phyloP scores from a whole-genome alignment of 1,140 invertebrate species.

The Diploscapter pachys region DNA sequence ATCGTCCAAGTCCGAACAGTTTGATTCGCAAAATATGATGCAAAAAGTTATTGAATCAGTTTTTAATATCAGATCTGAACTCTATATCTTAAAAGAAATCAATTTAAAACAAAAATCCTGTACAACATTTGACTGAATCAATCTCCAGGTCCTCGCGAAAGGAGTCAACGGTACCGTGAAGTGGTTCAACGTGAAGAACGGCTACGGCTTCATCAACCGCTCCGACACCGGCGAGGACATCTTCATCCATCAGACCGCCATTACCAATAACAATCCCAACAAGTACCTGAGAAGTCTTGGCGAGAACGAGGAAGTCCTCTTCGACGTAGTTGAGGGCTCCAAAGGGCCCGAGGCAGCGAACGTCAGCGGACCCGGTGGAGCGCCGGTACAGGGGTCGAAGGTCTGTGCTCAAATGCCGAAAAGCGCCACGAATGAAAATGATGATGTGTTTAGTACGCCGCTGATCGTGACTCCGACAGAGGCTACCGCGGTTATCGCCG shows the following conservation, averaged over 20 bases:
- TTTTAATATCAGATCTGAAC: too few relatives aligned
- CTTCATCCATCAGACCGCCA: constrained; percentile 95
- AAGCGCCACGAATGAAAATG: constrained; percentile 10
- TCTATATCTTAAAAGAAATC: too few relatives aligned
- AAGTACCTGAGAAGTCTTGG: constrained; percentile 96
- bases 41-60: too few relatives aligned
- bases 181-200: constrained; percentile 99
- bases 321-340: constrained; percentile 97
- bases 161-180: constrained; percentile 83
- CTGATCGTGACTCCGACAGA: constrained; percentile 31
- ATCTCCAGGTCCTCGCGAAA: constrained; percentile 29
- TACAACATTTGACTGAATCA: too few relatives aligned
- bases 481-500: constrained; percentile 27
- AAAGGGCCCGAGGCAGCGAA: constrained; percentile 66
- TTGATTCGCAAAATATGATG: too few relatives aligned
- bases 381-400: constrained; percentile 50
- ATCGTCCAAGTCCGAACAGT: too few relatives aligned
- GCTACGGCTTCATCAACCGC: constrained; percentile 94
- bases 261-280: constrained; percentile 90
- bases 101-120: too few relatives aligned
- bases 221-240: constrained; percentile 69
- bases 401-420: constrained; percentile 25
- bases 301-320: constrained; percentile 95
- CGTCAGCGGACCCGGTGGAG: constrained; percentile 53
- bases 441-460: constrained; percentile 19